Evolutionary conservation across 2,797 vertebrate genomes (phyloP).

Genomic region (Hyperoplus lanceolatus): DNA sequence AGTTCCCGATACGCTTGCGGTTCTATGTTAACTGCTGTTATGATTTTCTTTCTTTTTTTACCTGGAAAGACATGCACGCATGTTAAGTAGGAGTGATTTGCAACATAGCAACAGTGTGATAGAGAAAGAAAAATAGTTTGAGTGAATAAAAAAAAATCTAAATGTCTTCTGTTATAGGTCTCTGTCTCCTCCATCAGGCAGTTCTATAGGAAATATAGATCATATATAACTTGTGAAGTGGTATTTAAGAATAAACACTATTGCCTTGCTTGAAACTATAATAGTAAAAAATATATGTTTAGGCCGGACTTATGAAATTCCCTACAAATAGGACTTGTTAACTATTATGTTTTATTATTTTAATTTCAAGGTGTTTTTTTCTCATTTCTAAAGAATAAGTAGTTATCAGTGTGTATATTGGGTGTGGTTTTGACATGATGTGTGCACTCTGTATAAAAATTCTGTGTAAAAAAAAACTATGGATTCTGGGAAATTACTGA

Average conservation of each 20-base stretch:
- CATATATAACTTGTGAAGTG: constrained; percentile 9
- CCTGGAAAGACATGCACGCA: constrained; percentile 19
- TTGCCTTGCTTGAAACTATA: neutral
- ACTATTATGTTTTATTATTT: neutral
- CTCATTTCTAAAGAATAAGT: neutral
- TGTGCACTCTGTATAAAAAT: neutral
- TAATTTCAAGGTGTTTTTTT: neutral
- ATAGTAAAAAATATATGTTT: neutral
- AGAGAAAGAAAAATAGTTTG: constrained; percentile 7
- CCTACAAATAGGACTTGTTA: neutral
- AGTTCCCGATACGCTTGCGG: neutral
- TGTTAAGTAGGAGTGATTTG: constrained; percentile 13
- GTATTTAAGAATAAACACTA: neutral
- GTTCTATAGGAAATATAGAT: neutral
- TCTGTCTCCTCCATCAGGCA: neutral
- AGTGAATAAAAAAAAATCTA: constrained; percentile 18
- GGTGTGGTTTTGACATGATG: neutral
- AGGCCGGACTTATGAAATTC: neutral
- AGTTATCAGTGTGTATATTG: neutral
- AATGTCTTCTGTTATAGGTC: constrained; percentile 2
- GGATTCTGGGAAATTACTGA: neutral
- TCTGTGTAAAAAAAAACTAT: neutral
- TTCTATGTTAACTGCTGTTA: constrained; percentile 6
- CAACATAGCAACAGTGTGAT: constrained; percentile 30
- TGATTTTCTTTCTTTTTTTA: neutral